Percentiles rank a stretch among this genome's conserved stretches.
These are phyloP conservation scores for Sciurus niger DNA, from an alignment of 2,113 vertebrate genomes.

Conservation along the genomic window DNA sequence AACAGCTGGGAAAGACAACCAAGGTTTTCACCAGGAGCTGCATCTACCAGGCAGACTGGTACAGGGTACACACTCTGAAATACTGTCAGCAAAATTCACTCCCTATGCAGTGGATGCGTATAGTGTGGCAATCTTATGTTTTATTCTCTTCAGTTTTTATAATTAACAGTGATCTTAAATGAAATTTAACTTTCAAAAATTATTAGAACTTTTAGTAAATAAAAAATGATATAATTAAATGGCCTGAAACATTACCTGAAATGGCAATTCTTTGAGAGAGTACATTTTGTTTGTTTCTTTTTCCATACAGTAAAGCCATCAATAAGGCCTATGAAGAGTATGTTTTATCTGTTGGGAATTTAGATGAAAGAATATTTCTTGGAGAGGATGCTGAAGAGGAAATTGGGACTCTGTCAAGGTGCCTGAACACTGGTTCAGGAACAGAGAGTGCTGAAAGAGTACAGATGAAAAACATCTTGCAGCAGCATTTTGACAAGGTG, in stretches of 20 bases:
- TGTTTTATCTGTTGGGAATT: conserved; percentile 93
- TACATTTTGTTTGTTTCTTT: not conserved
- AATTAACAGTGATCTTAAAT: not conserved
- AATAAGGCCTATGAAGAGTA: conserved; percentile 96
- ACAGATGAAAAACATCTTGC: conserved; percentile 88
- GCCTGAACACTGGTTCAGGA: conserved; percentile 88
- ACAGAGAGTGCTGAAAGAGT: conserved; percentile 89
- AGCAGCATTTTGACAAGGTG: conserved; percentile 91
- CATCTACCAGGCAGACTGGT: not conserved
- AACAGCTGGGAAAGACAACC: too few species aligned
- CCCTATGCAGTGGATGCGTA: fast-evolving
- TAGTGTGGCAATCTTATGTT: not conserved
- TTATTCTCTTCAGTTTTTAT: not conserved
- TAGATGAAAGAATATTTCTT: conserved; percentile 96
- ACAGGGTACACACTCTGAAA: not conserved
- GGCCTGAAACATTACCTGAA: not conserved
- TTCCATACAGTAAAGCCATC: conserved; percentile 91
- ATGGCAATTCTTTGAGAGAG: not conserved
- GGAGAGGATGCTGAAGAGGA: conserved; percentile 95
- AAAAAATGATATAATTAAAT: not conserved
- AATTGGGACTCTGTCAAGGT: conserved; percentile 92
- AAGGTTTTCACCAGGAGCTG: not conserved
- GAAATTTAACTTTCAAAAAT: conserved; percentile 46
- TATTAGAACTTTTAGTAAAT: conserved; percentile 29
- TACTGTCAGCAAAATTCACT: not conserved